Conservation (phyloP, 2,113 vertebrate species). For the Trogon surrucura region DNA sequence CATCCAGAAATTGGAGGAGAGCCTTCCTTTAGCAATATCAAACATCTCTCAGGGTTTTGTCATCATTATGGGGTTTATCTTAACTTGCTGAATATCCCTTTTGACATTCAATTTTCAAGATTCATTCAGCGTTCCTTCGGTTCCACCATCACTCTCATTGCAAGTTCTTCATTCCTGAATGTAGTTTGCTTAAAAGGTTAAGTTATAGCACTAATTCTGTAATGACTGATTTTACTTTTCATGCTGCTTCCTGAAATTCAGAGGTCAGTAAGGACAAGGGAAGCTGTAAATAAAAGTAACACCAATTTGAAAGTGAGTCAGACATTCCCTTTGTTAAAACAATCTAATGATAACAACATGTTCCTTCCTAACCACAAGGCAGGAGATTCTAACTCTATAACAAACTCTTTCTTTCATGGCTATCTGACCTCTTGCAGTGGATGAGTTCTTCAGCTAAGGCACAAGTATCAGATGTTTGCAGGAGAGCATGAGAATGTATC, state of each 20-base stretch:
- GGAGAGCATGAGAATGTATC: background rate
- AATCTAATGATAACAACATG: conserved; percentile 11
- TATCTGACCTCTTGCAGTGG: background rate
- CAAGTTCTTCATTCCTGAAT: background rate
- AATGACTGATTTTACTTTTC: background rate
- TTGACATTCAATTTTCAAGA: background rate
- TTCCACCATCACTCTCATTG: background rate
- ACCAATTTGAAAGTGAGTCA: conserved; percentile 11
- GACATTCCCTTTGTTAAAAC: background rate
- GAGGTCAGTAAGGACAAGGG: conserved; percentile 7
- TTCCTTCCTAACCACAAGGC: background rate
- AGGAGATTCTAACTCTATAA: background rate
- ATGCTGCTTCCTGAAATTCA: background rate
- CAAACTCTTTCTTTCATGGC: background rate
- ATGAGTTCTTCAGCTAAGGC: background rate
- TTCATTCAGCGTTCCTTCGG: background rate
- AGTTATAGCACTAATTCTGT: background rate
- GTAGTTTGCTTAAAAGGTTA: background rate
- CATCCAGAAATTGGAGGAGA: background rate
- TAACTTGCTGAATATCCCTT: background rate
- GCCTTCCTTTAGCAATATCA: background rate
- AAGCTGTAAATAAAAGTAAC: conserved; percentile 12
- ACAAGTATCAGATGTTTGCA: background rate
- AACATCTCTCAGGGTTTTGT: background rate
- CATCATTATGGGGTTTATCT: background rate